Percentiles rank a stretch among this genome's conserved stretches.
phyloP scores from a whole-genome alignment of 2,113 vertebrate species.

The Cyprinodon brontotheroides region DNA sequence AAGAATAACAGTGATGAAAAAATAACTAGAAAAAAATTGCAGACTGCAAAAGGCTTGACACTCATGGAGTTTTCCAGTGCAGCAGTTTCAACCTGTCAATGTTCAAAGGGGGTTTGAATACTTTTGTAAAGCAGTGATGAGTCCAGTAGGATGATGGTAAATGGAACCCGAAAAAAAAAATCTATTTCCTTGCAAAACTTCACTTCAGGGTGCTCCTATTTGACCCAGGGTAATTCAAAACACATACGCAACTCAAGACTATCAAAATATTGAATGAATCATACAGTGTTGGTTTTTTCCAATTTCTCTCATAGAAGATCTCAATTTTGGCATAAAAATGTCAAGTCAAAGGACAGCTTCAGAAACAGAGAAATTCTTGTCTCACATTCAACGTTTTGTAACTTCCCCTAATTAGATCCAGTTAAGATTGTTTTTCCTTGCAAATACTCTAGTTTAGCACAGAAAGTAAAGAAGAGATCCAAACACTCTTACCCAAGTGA shows the following conservation, averaged over 20 bases:
- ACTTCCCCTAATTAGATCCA: slow-evolving; percentile 18
- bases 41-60: background rate
- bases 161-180: slow-evolving; percentile 12
- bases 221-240: slow-evolving; percentile 16
- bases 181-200: slow-evolving; percentile 30
- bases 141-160: slow-evolving; percentile 6
- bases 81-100: background rate
- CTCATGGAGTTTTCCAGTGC: background rate
- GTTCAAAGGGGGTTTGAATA: background rate
- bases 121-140: background rate
- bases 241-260: slow-evolving; percentile 24
- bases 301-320: slow-evolving; percentile 12
- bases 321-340: background rate
- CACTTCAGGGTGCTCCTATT: slow-evolving; percentile 16
- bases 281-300: slow-evolving; percentile 3
- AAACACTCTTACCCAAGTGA: slow-evolving; percentile 27
- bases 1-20: too few relatives aligned
- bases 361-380: background rate
- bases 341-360: slow-evolving; percentile 1
- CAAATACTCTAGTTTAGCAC: slow-evolving; percentile 8
- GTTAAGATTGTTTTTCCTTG: slow-evolving; percentile 1
- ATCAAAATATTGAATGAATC: slow-evolving; percentile 37
- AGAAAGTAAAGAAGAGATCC: slow-evolving; percentile 3
- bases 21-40: too few relatives aligned
- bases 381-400: background rate